phyloP scores from a whole-genome alignment of 2,797 vertebrate genomes.

The Cheirogaleus major region DNA sequence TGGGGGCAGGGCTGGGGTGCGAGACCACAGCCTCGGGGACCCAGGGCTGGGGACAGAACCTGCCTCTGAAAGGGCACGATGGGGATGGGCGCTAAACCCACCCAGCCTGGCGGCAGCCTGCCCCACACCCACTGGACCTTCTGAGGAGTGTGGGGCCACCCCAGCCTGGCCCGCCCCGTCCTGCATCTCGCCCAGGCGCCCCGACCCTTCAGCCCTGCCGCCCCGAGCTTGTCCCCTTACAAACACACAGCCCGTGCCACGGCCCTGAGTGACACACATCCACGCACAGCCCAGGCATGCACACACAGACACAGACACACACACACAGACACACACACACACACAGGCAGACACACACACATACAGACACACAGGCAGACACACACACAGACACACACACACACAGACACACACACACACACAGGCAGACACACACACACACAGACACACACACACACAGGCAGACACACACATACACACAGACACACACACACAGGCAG shows the following conservation, averaged over 20 bases:
- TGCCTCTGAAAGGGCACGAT: neutral
- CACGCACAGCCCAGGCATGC: too few relatives aligned
- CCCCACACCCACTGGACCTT: neutral
- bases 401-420: too few relatives aligned
- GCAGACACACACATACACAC: too few relatives aligned
- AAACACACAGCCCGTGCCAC: neutral
- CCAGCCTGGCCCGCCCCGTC: neutral
- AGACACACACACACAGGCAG: too few relatives aligned
- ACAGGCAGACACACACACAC: too few relatives aligned
- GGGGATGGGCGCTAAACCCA: neutral
- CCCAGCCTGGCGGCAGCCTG: neutral
- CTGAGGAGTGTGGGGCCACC: neutral
- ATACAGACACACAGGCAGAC: too few relatives aligned
- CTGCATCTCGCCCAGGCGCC: accelerated
- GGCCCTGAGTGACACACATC: neutral
- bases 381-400: too few relatives aligned
- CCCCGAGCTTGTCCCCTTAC: neutral
- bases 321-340: too few relatives aligned
- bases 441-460: too few relatives aligned
- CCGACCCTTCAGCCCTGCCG: too few relatives aligned
- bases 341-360: too few relatives aligned
- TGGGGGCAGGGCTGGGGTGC: neutral
- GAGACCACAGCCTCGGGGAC: neutral
- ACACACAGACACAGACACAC: too few relatives aligned
- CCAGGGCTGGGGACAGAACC: neutral